Percentiles rank a stretch among this genome's conserved stretches.
Conservation (phyloP, 2,797 vertebrate species). For the Cossypha niveicapilla region DNA sequence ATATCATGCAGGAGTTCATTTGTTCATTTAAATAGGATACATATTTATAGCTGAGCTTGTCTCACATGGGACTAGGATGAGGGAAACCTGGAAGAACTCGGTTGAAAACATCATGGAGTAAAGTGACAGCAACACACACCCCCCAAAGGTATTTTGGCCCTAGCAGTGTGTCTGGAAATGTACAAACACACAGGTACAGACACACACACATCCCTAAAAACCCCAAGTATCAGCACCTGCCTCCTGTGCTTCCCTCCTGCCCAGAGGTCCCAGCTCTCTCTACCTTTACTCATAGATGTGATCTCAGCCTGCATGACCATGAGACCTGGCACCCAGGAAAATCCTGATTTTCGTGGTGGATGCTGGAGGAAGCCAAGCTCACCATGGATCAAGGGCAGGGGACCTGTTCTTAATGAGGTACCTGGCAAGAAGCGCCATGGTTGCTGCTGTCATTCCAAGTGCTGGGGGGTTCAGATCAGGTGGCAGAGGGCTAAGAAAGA, state of each 20-base stretch:
- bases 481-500: neutral
- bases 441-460: neutral
- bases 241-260: neutral
- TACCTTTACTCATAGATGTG: neutral
- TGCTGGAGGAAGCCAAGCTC: neutral
- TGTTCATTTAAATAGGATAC: neutral
- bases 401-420: rapidly evolving
- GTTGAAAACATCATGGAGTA: neutral
- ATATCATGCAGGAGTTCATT: slow-evolving; percentile 36
- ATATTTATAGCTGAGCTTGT: neutral
- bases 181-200: neutral
- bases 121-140: neutral
- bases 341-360: neutral
- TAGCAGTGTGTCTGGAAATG: neutral
- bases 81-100: slow-evolving; percentile 24
- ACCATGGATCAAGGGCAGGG: rapidly evolving
- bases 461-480: neutral
- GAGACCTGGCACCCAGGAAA: neutral
- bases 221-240: neutral
- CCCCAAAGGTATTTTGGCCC: neutral
- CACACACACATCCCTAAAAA: neutral
- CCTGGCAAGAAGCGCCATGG: neutral
- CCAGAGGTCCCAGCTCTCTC: neutral
- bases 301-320: neutral
- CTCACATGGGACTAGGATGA: neutral